Evolutionary conservation across 2,888 invertebrate genomes (phyloP).

Genomic region (Melikaiella ostensackeni): DNA sequence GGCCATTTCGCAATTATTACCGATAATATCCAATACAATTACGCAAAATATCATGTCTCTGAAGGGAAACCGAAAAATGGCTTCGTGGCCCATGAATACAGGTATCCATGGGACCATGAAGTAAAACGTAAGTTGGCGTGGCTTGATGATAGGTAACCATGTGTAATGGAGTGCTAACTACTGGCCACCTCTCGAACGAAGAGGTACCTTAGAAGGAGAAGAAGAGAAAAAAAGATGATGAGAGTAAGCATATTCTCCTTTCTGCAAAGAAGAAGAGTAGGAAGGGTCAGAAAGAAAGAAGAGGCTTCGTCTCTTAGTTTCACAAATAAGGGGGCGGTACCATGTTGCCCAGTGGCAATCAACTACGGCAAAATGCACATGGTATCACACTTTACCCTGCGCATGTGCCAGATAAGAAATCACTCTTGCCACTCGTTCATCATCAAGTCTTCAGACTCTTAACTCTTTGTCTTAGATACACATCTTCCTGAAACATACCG

Average conservation of each 20-base stretch:
- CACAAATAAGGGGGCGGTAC: conserved; percentile 73
- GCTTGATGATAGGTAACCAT: conserved; percentile 74
- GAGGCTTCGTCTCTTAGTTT: conserved; percentile 63
- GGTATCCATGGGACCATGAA: conserved; percentile 63
- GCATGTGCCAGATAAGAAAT: conserved; percentile 16
- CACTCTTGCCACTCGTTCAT: conserved; percentile 21
- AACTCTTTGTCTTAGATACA: conserved; percentile 8
- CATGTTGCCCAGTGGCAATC: conserved; percentile 70
- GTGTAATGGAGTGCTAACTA: conserved; percentile 75
- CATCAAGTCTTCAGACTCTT: neutral
- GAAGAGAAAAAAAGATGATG: conserved; percentile 37
- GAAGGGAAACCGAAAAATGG: conserved; percentile 42
- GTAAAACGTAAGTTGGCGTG: conserved; percentile 67
- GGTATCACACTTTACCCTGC: conserved; percentile 20
- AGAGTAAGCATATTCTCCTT: conserved; percentile 27
- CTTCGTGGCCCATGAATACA: conserved; percentile 62
- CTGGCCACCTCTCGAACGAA: conserved; percentile 69
- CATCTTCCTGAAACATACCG: conserved; percentile 2
- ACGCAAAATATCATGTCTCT: conserved; percentile 50
- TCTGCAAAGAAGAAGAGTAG: conserved; percentile 40
- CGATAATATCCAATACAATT: conserved; percentile 54
- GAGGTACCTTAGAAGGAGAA: conserved; percentile 47
- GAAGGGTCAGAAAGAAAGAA: conserved; percentile 21
- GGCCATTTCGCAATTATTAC: conserved; percentile 50
- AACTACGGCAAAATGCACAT: conserved; percentile 56